These are phyloP conservation scores for Patiria pectinifera DNA, from an alignment of 53 echinoderm and acorn worm species.

Conservation along the genomic window DNA sequence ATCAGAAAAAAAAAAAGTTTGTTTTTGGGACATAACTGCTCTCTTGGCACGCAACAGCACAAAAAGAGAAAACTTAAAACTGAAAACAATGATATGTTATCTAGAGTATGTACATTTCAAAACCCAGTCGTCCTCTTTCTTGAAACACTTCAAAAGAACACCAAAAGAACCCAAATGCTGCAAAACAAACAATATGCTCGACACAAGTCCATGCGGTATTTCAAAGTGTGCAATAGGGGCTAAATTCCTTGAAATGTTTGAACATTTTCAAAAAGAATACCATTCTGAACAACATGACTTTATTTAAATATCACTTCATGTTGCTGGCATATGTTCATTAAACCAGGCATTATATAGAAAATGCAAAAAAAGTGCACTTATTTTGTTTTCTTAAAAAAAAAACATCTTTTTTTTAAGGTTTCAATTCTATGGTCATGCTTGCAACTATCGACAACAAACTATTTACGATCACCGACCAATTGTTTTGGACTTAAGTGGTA, in stretches of 20 bases:
- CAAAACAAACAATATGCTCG: not conserved
- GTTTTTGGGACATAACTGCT: not conserved
- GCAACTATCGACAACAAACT: not conserved
- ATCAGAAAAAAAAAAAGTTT: not conserved
- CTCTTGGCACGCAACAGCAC: not conserved
- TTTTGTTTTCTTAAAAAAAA: not conserved
- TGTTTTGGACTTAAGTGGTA: not conserved
- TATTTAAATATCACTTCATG: not conserved
- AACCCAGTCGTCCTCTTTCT: not conserved
- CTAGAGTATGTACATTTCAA: not conserved
- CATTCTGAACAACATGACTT: not conserved
- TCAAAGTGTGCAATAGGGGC: not conserved
- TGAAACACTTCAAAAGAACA: not conserved
- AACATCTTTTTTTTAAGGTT: not conserved
- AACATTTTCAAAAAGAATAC: not conserved
- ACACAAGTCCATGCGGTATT: not conserved
- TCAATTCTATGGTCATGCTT: not conserved
- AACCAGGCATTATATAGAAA: constrained; percentile 1
- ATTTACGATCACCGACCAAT: not conserved
- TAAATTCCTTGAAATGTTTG: not conserved
- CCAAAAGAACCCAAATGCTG: not conserved
- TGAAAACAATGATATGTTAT: not conserved
- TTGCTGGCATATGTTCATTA: not conserved
- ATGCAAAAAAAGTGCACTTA: constrained; percentile 29
- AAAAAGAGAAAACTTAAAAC: not conserved